Base-by-base conservation (phyloP, 2,113 vertebrate species). In the Aegithalos caudatus region DNA sequence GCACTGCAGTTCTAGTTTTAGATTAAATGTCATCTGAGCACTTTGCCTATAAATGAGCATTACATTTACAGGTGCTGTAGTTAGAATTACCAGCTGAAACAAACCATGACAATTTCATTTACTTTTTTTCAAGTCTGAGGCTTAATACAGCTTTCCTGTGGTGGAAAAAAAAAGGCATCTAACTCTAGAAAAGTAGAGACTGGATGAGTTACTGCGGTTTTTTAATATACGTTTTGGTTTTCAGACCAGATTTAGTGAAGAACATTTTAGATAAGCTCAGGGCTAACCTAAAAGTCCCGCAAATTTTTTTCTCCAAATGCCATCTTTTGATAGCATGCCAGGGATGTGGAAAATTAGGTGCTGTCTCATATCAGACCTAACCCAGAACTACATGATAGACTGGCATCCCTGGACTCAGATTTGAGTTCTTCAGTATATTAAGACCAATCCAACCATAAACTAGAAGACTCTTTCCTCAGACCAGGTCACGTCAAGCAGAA, bases 31-130 rank as follows among this genome's bases (percentile, higher is more conserved):
- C 92, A 95, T 76, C 76, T 58, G 53, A 97, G 80, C 88, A 65
- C 86, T 88, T 78, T 84, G 76, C 48, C 90, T 92, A 81, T 42
- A 96, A 94, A 96, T 65, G 92, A 94, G 62, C 82, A 86, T 86
- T 96, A 90, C 80, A 92, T 94, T 97, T 94, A 96, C 92, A 96
- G 92, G 92, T 96, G 93, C 88, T 93, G 76, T 42, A 92, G 88
- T 94, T 67, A 94, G 82, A 95, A 94, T 90, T 93, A 97, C 82
- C 77, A 81, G 73, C 69, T 94, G 96, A 96, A 96, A 95, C 88
- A 97, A 95, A 91, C 72, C 94, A 86, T 83, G 92, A 96, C 92
- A 94, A 90, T 86, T 90, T 94, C 12, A 83, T 93, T 94, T 81
- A 92, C 72, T 76, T 92, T 95, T 87, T 94, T 74, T 47, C 48